Conservation (phyloP, 2,797 vertebrate species). For the Xiphorhynchus erythropygius region DNA sequence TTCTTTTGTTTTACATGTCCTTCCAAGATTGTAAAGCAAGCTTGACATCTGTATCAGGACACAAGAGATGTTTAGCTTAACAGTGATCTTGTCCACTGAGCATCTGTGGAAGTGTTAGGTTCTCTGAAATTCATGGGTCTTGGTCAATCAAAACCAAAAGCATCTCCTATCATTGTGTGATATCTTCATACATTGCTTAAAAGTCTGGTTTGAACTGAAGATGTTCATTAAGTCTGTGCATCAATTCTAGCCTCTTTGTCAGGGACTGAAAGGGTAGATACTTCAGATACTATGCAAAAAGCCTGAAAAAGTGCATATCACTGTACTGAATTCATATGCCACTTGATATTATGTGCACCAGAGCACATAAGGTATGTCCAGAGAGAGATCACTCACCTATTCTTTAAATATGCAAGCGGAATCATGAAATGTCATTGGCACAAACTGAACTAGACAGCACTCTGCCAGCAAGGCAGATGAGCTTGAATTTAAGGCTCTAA, state of each 20-base stretch:
- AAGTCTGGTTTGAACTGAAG: background rate
- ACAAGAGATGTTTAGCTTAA: background rate
- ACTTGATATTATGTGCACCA: constrained; percentile 59
- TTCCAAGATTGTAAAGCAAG: background rate
- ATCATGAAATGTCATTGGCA: constrained; percentile 31
- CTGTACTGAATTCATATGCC: constrained; percentile 41
- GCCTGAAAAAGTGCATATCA: constrained; percentile 12
- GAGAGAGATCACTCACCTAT: constrained; percentile 45
- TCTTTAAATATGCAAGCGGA: constrained; percentile 55
- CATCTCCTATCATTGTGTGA: background rate
- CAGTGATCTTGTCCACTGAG: background rate
- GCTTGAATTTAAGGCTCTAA: constrained; percentile 2
- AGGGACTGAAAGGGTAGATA: constrained; percentile 40
- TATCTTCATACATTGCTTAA: background rate
- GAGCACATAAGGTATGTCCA: constrained; percentile 66
- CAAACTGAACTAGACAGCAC: constrained; percentile 9
- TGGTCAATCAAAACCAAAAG: constrained; percentile 8
- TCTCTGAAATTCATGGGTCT: background rate
- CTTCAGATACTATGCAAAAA: background rate
- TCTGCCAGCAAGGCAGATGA: constrained; percentile 4
- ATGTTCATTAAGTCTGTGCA: background rate
- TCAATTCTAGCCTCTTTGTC: background rate
- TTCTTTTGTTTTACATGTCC: background rate
- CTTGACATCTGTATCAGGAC: background rate
- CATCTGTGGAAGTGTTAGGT: background rate